These are phyloP conservation scores for Ligdia adustata DNA, from an alignment of 2,888 invertebrate genomes.

Conservation along the genomic window DNA sequence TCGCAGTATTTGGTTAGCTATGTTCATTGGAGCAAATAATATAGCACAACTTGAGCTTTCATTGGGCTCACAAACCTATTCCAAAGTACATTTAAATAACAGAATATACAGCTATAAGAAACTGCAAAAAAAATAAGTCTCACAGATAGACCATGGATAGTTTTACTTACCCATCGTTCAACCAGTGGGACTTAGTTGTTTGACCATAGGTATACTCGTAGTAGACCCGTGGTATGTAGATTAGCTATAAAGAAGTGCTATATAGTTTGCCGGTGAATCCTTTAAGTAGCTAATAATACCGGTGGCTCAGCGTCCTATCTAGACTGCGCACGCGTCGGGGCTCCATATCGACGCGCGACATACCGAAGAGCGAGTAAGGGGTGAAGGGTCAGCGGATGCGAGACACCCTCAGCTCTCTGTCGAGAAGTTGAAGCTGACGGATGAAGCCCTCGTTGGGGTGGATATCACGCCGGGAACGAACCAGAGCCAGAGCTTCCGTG, in stretches of 20 bases:
- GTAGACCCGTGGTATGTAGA: no score
- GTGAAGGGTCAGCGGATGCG: conserved; percentile 75
- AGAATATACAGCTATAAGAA: no score
- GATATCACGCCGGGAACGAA: conserved; percentile 88
- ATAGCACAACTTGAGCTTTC: conserved; percentile 6
- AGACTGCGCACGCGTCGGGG: conserved; percentile 63
- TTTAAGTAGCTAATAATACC: conserved; percentile 38
- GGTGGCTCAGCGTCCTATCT: conserved; percentile 52
- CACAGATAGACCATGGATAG: no score
- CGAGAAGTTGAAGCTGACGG: conserved; percentile 89
- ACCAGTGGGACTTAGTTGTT: no score
- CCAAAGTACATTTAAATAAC: no score
- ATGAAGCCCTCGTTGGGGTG: conserved; percentile 93
- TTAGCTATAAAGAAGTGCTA: conserved; percentile 12
- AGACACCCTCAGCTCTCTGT: conserved; percentile 83
- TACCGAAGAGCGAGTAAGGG: conserved; percentile 56
- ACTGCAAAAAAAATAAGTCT: no score
- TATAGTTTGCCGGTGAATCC: no score
- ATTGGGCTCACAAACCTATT: no score
- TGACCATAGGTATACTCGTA: no score
- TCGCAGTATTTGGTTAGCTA: conserved; percentile 9
- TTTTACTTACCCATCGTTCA: no score
- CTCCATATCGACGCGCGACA: conserved; percentile 35
- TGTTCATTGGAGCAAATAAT: conserved; percentile 6
- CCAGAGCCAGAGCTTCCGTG: conserved; percentile 88